phyloP scores from a whole-genome alignment of 2,797 vertebrate species.

The Potorous gilbertii region DNA sequence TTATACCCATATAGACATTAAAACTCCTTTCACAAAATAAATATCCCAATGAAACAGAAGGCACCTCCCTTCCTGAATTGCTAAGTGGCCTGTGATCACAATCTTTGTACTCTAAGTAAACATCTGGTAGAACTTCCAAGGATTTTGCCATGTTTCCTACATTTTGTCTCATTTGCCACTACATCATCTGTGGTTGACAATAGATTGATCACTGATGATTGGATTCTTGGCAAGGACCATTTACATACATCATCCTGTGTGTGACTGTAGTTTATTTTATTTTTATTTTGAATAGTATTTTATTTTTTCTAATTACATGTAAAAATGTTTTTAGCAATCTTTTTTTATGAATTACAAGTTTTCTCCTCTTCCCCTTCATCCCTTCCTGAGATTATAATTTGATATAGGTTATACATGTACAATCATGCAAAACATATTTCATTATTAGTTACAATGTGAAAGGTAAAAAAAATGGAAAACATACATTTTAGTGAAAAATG shows the following conservation, averaged over 20 bases:
- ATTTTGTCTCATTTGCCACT: constrained; percentile 68
- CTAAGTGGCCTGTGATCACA: constrained; percentile 37
- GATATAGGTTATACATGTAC: background rate
- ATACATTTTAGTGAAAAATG: background rate
- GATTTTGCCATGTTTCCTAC: constrained; percentile 53
- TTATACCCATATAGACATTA: constrained; percentile 51
- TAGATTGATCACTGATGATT: constrained; percentile 61
- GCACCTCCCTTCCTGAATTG: constrained; percentile 26
- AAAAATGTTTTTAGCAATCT: background rate
- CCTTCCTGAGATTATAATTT: background rate
- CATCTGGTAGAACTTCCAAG: constrained; percentile 61
- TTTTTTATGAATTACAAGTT: background rate
- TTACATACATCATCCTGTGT: constrained; percentile 49
- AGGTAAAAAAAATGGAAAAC: background rate
- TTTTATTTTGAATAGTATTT: background rate
- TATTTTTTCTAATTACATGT: background rate
- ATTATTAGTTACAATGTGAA: background rate
- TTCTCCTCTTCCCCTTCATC: background rate
- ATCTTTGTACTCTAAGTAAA: constrained; percentile 58
- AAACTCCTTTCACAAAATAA: constrained; percentile 55
- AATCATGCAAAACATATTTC: background rate
- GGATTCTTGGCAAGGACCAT: constrained; percentile 50
- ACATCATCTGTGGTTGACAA: constrained; percentile 58
- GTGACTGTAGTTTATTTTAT: constrained; percentile 39
- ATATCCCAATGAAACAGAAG: constrained; percentile 39